Base-by-base conservation (phyloP, 2,113 vertebrate genomes). In the Diadophis punctatus region DNA sequence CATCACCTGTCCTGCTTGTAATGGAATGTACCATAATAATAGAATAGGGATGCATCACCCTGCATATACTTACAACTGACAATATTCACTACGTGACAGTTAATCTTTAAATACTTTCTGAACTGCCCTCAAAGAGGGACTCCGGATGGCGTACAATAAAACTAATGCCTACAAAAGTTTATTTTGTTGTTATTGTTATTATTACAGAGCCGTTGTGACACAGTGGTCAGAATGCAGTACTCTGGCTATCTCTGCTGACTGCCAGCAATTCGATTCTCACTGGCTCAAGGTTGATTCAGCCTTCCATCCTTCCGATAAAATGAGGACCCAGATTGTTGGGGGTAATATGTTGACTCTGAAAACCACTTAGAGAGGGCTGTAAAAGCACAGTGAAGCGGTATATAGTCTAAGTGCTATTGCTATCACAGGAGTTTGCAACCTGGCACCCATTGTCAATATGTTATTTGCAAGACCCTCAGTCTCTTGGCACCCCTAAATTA, bases 101-200 rank as follows among this genome's bases (percentile, higher is more conserved):
- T 93, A 86, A 60, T 93, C n/a, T 90, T 93, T 86, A 90, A 92
- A 60, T 55, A 39, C 12, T 86, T 92, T 58, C 20, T 52, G 30
- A 68, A 68, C 12, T 68, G 63, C 63, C 30, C 56, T 60, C 8
- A 60, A 27, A 60, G 25, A 3, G 56, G 63, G 30, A n/a, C 12
- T n/a, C 30, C n/a, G 12, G 12, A 68, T n/a, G 30, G 30, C 1
- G 1, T 12, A 63, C 3, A n/a, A n/a, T 30, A 12, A 60, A n/a
- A n/a, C 6, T 74, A 39, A 74, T 74, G 68, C 51, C 12, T 52
- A 90, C 51, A 92, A 43, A n/a, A 52, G n/a, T 3, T 34, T 53
- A 60, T 90, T 93, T 90, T 93, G 34, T 34, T 86, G 14, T 27
- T 86, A n/a, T 46, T 90, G 46, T 39, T 80, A 22, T n/a, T 68